Percentiles rank a stretch among this genome's conserved stretches.
Evolutionary conservation across 2,113 vertebrate species (phyloP).

Genomic region (Regulus satrapa): DNA sequence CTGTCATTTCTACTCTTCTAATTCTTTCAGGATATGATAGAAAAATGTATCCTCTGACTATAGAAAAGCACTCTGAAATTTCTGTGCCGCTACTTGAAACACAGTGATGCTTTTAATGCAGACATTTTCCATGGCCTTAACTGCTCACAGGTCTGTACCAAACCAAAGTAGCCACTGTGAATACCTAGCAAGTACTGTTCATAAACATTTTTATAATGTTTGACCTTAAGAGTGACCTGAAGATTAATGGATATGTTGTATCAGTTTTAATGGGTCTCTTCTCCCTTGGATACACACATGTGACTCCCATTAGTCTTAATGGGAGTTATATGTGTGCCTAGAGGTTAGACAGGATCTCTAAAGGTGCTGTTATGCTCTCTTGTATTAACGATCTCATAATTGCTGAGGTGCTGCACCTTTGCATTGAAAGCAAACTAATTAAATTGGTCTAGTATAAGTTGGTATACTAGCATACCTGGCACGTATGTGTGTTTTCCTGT

Average conservation of each 20-base stretch:
- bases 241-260: constrained; percentile 61
- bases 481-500: not conserved
- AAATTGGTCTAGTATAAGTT: not conserved
- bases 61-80: constrained; percentile 27
- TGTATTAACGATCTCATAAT: constrained; percentile 60
- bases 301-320: constrained; percentile 65
- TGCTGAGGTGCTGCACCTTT: constrained; percentile 55
- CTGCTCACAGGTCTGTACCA: not conserved
- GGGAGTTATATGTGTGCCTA: constrained; percentile 49
- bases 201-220: constrained; percentile 64
- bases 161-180: not conserved
- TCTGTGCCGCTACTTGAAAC: not conserved
- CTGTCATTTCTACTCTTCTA: constrained; percentile 6
- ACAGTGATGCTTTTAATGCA: constrained; percentile 33
- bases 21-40: constrained; percentile 23
- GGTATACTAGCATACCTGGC: not conserved
- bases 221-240: constrained; percentile 59
- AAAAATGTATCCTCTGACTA: not conserved
- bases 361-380: constrained; percentile 44
- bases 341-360: constrained; percentile 48
- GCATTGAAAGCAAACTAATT: constrained; percentile 55
- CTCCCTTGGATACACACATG: constrained; percentile 40
- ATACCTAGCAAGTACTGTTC: constrained; percentile 44
- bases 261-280: constrained; percentile 60
- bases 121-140: constrained; percentile 32